Conservation (phyloP, 2,113 vertebrate genomes). For the Ceyx melanurus region DNA sequence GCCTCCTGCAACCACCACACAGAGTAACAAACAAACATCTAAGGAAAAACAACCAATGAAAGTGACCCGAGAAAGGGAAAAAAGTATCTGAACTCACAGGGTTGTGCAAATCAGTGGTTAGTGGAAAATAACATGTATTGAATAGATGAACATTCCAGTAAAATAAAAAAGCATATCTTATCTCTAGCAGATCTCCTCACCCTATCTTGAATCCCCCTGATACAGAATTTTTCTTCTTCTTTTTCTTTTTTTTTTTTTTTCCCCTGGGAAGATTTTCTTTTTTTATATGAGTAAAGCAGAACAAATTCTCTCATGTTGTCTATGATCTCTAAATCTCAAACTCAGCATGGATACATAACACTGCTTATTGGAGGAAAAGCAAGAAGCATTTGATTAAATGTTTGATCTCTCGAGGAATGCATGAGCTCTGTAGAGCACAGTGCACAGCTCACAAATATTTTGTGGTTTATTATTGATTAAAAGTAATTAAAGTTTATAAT, state of each 20-base stretch:
- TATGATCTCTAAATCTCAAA: conserved; percentile 50
- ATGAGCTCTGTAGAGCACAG: background rate
- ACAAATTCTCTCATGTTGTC: conserved; percentile 51
- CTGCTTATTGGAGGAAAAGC: conserved; percentile 44
- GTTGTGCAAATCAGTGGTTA: background rate
- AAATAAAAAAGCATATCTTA: background rate
- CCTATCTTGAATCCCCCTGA: background rate
- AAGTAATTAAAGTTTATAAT: conserved; percentile 50
- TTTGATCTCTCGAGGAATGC: conserved; percentile 45
- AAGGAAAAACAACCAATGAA: background rate
- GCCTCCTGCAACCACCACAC: background rate
- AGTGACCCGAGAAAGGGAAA: background rate
- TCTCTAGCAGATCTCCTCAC: background rate
- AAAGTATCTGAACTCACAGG: background rate
- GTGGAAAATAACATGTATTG: background rate
- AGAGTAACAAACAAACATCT: background rate
- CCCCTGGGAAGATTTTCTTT: background rate
- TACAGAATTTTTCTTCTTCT: background rate
- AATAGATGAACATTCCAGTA: background rate
- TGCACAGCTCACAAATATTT: conserved; percentile 5
- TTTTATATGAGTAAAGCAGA: conserved; percentile 52
- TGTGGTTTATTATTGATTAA: conserved; percentile 50
- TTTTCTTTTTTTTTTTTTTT: rapidly evolving
- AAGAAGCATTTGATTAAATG: conserved; percentile 56
- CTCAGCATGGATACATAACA: conserved; percentile 35